Base-by-base conservation (phyloP, 2,888 invertebrate genomes). In the Tuta absoluta region DNA sequence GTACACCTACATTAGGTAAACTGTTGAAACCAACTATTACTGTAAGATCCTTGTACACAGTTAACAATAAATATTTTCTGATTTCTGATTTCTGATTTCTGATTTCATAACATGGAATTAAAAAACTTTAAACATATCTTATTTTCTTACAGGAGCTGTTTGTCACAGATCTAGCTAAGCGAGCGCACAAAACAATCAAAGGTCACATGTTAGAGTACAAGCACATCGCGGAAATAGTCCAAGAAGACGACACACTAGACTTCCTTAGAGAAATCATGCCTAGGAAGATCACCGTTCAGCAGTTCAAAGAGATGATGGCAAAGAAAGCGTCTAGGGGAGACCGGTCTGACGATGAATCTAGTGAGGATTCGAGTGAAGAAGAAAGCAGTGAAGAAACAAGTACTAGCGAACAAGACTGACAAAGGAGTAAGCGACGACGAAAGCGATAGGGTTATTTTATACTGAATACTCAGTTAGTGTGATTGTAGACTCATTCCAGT, bases 251-350 rank as follows among this genome's bases (percentile, higher is more conserved):
- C 59, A 93, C 93, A 0, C 89, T 95, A 71, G 95, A 95, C 70
- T 95, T 96, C 75, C 83, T 95, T 1, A 88, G 94, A 68, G 95
- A 95, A 82, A 95, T 95, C 68, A 93, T 95, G 90, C 95, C 95
- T 0, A 92, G 93, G 67, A 95, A 95, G 78, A 95, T 95, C 59
- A 95, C 95, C 0, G 95, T 95, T 0, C 86, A 90, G 45, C 92
- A 95, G 73, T 95, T 92, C 67, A 94, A 95, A 75, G 93, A 93
- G 74, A 84, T 95, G 67, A 93, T 95, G 93, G 93, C 93, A 0
- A 93, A 92, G 64, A 94, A 93, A 70, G 81, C 84, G 0, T 70
- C 81, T n/a, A 84, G 75, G 65, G 82, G 81, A 1, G 76, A 75
- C 12, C 69, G 71, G 3, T 86, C 86, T 0, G 86, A 87, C 62